A percentile compares a stretch with the other conserved stretches of the same genome.
These are phyloP conservation scores for Oxyteleia sp. DNA, from an alignment of 2,888 invertebrate genomes.

Conservation along the genomic window DNA sequence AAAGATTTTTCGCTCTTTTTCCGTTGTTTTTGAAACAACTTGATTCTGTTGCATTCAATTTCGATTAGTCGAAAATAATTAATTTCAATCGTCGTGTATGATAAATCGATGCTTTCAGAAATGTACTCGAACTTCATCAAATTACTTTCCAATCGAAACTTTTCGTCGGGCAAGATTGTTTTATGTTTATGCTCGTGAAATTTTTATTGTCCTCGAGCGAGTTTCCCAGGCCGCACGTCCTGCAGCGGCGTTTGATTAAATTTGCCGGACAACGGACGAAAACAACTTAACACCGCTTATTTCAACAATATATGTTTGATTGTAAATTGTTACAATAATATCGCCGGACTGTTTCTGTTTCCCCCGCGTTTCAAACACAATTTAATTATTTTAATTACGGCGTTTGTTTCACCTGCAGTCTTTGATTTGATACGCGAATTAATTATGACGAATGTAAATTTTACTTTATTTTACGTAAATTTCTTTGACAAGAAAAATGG, in stretches of 20 bases:
- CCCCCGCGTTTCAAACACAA: not conserved
- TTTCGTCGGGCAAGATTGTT: not conserved
- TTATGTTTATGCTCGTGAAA: not conserved
- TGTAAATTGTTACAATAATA: conserved; percentile 9
- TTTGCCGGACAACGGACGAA: conserved; percentile 5
- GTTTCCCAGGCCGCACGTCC: not conserved
- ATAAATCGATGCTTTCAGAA: not conserved
- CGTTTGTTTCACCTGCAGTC: not conserved
- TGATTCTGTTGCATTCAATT: not conserved
- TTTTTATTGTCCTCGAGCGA: conserved; percentile 3
- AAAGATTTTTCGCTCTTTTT: no score
- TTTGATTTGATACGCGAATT: not conserved
- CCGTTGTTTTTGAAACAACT: no score
- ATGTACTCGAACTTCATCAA: not conserved
- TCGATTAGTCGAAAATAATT: not conserved
- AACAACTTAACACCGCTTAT: conserved; percentile 9
- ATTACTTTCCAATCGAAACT: not conserved
- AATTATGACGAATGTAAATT: not conserved
- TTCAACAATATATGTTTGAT: conserved; percentile 11
- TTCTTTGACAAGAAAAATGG: no score
- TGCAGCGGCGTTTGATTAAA: conserved; percentile 3
- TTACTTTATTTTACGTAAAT: no score
- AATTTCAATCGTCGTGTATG: not conserved
- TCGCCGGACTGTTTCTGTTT: not conserved
- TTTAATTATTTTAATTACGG: not conserved